Conservation (phyloP, 2,113 vertebrate species). For the Elachura formosa region DNA sequence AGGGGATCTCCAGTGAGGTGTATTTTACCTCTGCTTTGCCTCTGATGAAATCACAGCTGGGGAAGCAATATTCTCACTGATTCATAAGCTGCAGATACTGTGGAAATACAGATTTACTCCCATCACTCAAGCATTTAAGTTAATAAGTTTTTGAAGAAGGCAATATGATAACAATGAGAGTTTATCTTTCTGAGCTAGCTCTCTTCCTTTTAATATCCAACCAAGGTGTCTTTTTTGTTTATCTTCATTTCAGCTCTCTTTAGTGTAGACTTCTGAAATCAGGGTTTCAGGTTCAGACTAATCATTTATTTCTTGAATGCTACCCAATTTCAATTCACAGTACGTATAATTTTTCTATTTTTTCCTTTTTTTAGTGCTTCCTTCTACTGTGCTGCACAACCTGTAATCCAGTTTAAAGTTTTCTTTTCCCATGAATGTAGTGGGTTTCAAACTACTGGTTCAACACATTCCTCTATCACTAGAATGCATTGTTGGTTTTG, state of each 20-base stretch:
- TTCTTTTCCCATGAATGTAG: neutral
- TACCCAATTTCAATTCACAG: neutral
- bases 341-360: neutral
- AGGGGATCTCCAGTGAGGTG: neutral
- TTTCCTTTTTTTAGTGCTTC: neutral
- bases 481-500: neutral
- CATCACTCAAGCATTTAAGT: neutral
- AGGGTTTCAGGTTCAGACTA: neutral
- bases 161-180: neutral
- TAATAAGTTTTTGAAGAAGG: neutral
- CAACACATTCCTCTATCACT: neutral
- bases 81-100: neutral
- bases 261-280: neutral
- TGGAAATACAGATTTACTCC: neutral
- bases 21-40: neutral
- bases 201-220: neutral
- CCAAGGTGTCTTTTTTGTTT: neutral
- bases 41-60: conserved; percentile 3
- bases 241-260: neutral
- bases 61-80: neutral
- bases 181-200: neutral
- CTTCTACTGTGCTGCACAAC: neutral
- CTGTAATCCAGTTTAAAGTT: neutral
- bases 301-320: neutral
- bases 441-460: neutral